Base-by-base conservation (phyloP, 2,113 vertebrate genomes). In the Dissostichus mawsoni region DNA sequence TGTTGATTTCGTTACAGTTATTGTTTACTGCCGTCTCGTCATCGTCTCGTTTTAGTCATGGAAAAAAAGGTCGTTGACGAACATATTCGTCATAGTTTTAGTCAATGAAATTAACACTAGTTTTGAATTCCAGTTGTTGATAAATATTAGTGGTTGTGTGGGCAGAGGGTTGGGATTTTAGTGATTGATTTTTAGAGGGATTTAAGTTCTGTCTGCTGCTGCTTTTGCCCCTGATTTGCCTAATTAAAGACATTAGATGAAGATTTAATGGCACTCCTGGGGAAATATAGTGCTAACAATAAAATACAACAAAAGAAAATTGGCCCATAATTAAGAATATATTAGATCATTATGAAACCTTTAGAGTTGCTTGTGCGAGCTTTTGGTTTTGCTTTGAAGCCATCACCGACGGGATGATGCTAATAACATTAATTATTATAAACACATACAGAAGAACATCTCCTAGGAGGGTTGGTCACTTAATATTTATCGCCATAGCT, bases 271-370 rank as follows among this genome's bases (percentile, higher is more conserved):
- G 36, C 51, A 18, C 16, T 63, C 18, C 61, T 47, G 33, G 63
- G 62, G 17, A 36, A 56, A 75, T 68, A 0, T 0, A 5, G 13
- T 51, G 13, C 17, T 74, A 47, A 70, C 52, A 44, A 65, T 59
- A 13, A 72, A 59, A 51, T 36, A 3, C 41, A 72, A 44, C 8
- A 68, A 70, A 71, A 44, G 12, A 69, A n/a, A 33, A 74, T 20
- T 48, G 18, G 56, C 20, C 55, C 62, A 78, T 78, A 58, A 76
- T n/a, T 51, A 20, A 69, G 45, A 68, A 48, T 76, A 7, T 52
- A 56, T 59, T 44, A 11, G 3, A 51, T 56, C 4, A 45, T 10
- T 1, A n/a, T 65, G 6, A 52, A 51, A 56, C 69, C 3, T n/a
- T 23, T 13, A 51, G 18, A 50, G 17, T 25, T 50, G 50, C 29